Conservation (phyloP, 2,888 invertebrate species). For the Adelphocoris suturalis region DNA sequence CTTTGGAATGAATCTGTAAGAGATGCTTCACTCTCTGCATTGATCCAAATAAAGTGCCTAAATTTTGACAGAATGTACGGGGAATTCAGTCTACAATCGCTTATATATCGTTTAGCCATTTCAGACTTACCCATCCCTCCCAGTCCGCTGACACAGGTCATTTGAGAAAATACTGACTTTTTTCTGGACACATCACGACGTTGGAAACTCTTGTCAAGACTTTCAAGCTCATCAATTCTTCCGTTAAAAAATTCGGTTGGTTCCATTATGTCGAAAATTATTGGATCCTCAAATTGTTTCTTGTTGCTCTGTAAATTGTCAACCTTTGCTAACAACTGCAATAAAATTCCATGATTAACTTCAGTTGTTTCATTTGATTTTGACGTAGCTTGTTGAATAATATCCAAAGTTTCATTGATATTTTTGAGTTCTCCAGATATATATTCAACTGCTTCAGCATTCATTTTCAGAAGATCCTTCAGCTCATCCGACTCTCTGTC, state of each 20-base stretch:
- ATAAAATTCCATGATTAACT: background rate
- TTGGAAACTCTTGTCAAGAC: background rate
- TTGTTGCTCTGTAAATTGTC: background rate
- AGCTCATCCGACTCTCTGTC: background rate
- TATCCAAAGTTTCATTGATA: background rate
- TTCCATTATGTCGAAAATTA: background rate
- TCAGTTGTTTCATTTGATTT: background rate
- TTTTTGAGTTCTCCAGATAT: background rate
- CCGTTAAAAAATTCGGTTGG: background rate
- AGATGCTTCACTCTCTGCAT: background rate
- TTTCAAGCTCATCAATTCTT: background rate
- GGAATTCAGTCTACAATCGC: background rate
- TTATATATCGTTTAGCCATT: background rate
- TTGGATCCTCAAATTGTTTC: background rate
- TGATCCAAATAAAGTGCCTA: background rate
- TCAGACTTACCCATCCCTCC: constrained; percentile 2
- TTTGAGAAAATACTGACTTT: background rate
- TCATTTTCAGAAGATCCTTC: background rate
- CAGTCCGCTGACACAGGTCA: background rate
- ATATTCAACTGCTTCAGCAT: background rate
- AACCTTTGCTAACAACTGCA: background rate
- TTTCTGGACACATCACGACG: background rate
- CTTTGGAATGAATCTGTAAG: background rate
- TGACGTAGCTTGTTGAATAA: background rate
- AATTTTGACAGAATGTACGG: background rate